phyloP scores from a whole-genome alignment of 1,140 invertebrate species.

The Drosophila watanabei region DNA sequence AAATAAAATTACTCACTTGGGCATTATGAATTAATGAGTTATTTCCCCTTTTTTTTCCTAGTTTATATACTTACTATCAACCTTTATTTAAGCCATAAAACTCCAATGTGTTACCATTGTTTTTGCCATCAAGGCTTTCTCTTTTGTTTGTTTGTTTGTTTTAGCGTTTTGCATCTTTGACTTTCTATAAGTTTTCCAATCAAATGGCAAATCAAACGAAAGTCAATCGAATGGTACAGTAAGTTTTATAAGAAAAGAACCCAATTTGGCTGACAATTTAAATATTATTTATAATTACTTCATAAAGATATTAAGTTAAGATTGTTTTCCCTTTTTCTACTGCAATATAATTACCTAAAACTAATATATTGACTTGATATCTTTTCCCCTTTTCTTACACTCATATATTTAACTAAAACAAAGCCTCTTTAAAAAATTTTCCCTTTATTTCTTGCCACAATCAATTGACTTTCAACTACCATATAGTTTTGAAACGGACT shows the following conservation, averaged over 20 bases:
- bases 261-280: no score
- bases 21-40: not conserved
- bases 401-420: not conserved
- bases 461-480: not conserved
- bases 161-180: conserved; percentile 20
- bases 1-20: not conserved
- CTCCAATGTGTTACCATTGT: conserved; percentile 20
- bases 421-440: no score
- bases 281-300: not conserved
- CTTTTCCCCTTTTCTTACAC: not conserved
- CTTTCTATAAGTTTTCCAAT: conserved; percentile 36
- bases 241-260: not conserved
- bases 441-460: not conserved
- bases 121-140: conserved; percentile 45
- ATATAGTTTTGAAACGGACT: conserved; percentile 10
- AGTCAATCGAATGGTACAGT: conserved; percentile 27
- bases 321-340: not conserved
- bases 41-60: not conserved
- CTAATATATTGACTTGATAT: not conserved
- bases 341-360: not conserved
- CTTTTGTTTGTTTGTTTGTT: conserved; percentile 45
- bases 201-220: conserved; percentile 57
- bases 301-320: not conserved
- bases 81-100: not conserved
- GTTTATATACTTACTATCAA: not conserved